Evolutionary conservation across 2,888 invertebrate species (phyloP).

Genomic region (Hecatera dysodea): DNA sequence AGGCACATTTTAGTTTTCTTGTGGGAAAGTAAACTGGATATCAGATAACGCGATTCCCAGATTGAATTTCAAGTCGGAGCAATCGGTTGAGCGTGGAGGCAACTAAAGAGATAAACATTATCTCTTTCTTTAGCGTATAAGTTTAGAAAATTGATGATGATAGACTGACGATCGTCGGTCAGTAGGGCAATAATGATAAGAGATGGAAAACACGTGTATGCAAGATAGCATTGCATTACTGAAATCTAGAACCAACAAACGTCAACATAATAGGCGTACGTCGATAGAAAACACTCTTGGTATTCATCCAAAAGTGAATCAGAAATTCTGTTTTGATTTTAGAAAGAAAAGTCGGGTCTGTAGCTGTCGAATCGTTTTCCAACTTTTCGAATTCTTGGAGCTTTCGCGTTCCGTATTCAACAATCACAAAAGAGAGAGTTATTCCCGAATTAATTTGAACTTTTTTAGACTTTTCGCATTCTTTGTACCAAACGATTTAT

Average conservation of each 20-base stretch:
- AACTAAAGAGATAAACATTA: conserved; percentile 61
- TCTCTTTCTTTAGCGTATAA: conserved; percentile 43
- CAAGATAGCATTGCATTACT: conserved; percentile 30
- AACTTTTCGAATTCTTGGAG: conserved; percentile 9
- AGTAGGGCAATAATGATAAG: conserved; percentile 62
- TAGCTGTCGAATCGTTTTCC: background rate
- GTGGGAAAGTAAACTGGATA: conserved; percentile 76
- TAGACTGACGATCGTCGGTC: conserved; percentile 42
- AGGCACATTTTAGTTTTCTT: conserved; percentile 69
- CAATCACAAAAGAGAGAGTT: conserved; percentile 37
- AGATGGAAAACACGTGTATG: conserved; percentile 44
- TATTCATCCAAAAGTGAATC: background rate
- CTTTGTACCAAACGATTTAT: conserved; percentile 14
- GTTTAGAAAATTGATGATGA: conserved; percentile 30
- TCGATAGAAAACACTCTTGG: conserved; percentile 4
- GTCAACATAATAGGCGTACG: background rate
- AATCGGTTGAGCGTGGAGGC: conserved; percentile 69
- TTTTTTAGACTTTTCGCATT: conserved; percentile 7
- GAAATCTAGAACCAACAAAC: conserved; percentile 30
- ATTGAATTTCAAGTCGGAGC: conserved; percentile 69
- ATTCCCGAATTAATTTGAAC: conserved; percentile 26
- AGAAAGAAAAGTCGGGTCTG: background rate
- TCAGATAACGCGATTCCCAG: conserved; percentile 74
- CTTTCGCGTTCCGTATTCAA: conserved; percentile 8
- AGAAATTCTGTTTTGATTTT: conserved; percentile 1